Evolutionary conservation across 30 jellyfish, hydroid and myxozoan species (phyloP).

Genomic region (Hydra vulgaris): DNA sequence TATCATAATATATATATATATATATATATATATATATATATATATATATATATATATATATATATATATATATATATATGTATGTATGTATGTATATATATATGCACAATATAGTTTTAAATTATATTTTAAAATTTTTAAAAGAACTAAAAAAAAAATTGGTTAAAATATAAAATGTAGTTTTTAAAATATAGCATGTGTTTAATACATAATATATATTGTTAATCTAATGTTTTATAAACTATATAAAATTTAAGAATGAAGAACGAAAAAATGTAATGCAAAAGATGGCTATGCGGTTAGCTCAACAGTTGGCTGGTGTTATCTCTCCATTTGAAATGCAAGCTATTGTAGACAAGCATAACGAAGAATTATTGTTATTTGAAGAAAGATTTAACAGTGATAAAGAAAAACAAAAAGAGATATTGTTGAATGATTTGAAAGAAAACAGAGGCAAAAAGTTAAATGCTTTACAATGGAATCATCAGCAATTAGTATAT

Average conservation of each 20-base stretch:
- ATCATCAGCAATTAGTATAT: slow-evolving; percentile 64
- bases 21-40: no score
- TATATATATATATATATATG: no score
- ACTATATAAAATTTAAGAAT: slow-evolving; percentile 29
- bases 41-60: no score
- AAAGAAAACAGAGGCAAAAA: slow-evolving; percentile 53
- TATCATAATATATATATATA: no score
- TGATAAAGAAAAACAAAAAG: slow-evolving; percentile 52
- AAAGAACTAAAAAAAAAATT: no score
- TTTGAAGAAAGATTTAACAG: slow-evolving; percentile 34
- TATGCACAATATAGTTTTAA: no score
- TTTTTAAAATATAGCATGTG: no score
- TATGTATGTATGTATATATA: no score
- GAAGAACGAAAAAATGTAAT: slow-evolving; percentile 43
- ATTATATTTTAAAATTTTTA: no score
- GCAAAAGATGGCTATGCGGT: slow-evolving; percentile 49
- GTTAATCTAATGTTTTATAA: neutral
- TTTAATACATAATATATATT: no score
- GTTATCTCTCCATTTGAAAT: slow-evolving; percentile 61
- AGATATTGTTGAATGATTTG: slow-evolving; percentile 47
- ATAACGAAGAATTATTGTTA: slow-evolving; percentile 37
- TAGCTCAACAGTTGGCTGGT: slow-evolving; percentile 67
- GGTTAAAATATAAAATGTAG: no score
- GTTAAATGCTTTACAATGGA: slow-evolving; percentile 51
- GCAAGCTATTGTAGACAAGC: slow-evolving; percentile 49